These are phyloP conservation scores for Erythrocercus mccallii DNA, from an alignment of 2,113 vertebrate species.

Conservation along the genomic window DNA sequence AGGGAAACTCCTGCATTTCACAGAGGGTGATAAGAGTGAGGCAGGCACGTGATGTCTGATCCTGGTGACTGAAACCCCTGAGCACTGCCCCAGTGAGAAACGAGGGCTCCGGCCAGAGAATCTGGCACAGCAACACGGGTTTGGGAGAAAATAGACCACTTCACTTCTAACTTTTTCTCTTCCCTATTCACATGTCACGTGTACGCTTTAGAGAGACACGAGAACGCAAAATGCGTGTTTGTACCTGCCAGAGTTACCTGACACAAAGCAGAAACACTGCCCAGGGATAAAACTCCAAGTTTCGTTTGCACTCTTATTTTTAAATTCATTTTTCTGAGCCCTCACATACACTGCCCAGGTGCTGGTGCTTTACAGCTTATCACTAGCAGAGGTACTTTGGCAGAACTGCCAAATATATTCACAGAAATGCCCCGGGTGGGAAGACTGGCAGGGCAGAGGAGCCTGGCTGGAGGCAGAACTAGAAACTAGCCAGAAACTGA, in stretches of 20 bases:
- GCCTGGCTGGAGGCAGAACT: neutral
- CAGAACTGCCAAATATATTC: neutral
- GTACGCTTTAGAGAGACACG: neutral
- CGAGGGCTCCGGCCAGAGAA: neutral
- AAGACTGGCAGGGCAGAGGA: neutral
- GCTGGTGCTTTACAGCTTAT: neutral
- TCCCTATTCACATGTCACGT: neutral
- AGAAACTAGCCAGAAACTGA: neutral
- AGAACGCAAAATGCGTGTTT: neutral
- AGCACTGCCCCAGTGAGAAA: neutral
- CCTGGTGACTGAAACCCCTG: neutral
- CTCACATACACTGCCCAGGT: too few species aligned
- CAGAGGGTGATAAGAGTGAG: neutral
- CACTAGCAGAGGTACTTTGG: neutral
- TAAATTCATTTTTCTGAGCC: neutral
- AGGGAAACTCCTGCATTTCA: neutral
- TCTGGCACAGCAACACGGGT: fast-evolving
- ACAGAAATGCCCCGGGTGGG: neutral
- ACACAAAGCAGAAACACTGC: neutral
- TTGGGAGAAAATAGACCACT: neutral
- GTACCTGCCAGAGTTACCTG: neutral
- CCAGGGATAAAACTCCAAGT: neutral
- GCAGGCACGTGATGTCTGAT: neutral
- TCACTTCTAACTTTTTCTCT: neutral
- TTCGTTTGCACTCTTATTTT: neutral